These are phyloP conservation scores for Parazoanthus swiftii DNA, from an alignment of 92 coral and sea anemone species.

Conservation along the genomic window DNA sequence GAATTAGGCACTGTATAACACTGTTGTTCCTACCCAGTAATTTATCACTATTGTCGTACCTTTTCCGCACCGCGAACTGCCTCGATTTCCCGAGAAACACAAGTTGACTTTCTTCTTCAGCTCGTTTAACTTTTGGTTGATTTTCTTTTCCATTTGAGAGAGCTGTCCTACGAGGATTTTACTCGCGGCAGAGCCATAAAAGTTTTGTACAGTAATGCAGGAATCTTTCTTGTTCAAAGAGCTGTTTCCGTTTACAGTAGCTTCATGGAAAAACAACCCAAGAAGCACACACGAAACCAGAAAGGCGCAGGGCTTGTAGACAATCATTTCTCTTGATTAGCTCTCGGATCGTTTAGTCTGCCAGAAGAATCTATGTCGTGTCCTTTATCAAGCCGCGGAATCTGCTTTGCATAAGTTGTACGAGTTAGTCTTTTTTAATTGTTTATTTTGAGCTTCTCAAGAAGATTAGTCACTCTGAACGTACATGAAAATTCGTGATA, in stretches of 20 bases:
- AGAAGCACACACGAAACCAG: background rate
- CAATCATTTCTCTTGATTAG: background rate
- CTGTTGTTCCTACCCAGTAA: too few relatives aligned
- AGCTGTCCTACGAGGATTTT: background rate
- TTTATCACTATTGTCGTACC: background rate
- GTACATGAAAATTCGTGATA: too few relatives aligned
- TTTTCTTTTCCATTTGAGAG: constrained; percentile 1
- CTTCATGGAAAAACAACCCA: background rate
- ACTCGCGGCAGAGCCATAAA: background rate
- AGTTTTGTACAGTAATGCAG: background rate
- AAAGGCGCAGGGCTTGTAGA: background rate
- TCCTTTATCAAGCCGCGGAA: too few relatives aligned
- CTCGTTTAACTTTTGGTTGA: background rate
- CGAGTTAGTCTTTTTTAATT: too few relatives aligned
- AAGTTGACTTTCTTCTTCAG: background rate
- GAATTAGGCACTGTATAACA: too few relatives aligned
- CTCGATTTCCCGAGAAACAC: background rate
- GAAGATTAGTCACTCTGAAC: too few relatives aligned
- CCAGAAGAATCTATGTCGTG: too few relatives aligned
- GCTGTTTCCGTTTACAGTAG: background rate
- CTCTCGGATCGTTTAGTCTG: too few relatives aligned
- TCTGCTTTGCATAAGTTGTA: too few relatives aligned
- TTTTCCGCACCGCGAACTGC: background rate
- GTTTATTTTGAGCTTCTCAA: too few relatives aligned
- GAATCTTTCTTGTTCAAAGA: background rate